Percentiles rank a stretch among this genome's conserved stretches.
These are phyloP conservation scores for Popillia japonica DNA, from an alignment of 1,140 invertebrate genomes.

Conservation along the genomic window DNA sequence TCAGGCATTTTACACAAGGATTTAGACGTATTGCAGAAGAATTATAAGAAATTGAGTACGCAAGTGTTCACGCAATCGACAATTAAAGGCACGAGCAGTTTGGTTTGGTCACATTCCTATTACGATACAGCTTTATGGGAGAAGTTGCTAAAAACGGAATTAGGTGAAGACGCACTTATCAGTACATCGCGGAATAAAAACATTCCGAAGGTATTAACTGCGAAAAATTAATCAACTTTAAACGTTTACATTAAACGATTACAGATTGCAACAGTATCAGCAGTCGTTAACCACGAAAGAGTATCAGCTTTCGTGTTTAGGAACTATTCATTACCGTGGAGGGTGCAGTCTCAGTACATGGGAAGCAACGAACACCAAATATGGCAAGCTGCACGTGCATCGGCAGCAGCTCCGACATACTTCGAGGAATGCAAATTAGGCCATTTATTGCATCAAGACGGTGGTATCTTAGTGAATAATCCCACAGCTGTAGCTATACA, in stretches of 20 bases:
- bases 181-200: constrained; percentile 68
- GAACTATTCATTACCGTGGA: constrained; percentile 77
- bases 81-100: constrained; percentile 77
- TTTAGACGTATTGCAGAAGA: constrained; percentile 69
- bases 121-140: constrained; percentile 91
- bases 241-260: too few species aligned
- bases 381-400: constrained; percentile 91
- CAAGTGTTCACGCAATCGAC: constrained; percentile 78
- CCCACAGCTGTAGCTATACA: constrained; percentile 89
- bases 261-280: constrained; percentile 80
- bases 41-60: constrained; percentile 75
- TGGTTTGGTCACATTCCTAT: constrained; percentile 89
- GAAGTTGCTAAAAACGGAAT: constrained; percentile 75
- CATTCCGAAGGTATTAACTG: constrained; percentile 69
- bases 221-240: background rate
- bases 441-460: constrained; percentile 84
- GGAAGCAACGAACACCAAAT: constrained; percentile 79
- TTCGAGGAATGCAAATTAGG: constrained; percentile 86
- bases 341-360: constrained; percentile 78
- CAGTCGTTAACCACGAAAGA: constrained; percentile 81
- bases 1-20: constrained; percentile 62
- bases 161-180: constrained; percentile 75
- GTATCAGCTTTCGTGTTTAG: constrained; percentile 89
- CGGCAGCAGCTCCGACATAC: constrained; percentile 91
- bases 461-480: constrained; percentile 90